Conservation (phyloP, 2,888 invertebrate genomes). For the Tetranychus truncatus region DNA sequence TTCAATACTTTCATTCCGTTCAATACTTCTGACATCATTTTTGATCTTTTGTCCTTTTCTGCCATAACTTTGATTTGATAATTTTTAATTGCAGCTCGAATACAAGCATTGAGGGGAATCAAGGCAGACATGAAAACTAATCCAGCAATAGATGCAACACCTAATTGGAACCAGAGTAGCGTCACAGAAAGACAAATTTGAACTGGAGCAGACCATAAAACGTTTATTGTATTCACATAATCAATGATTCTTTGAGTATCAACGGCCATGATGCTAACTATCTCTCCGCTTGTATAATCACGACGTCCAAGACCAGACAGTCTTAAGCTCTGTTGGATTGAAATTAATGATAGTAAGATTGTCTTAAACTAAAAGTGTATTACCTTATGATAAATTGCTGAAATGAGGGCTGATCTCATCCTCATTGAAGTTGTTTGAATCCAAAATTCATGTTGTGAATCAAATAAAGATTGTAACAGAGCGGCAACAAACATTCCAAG, state of each 20-base stretch:
- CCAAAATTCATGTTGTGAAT: background rate
- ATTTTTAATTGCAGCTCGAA: slow-evolving; percentile 32
- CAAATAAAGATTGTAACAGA: background rate
- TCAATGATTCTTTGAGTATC: slow-evolving; percentile 35
- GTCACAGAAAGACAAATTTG: slow-evolving; percentile 28
- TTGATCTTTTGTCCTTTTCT: slow-evolving; percentile 76
- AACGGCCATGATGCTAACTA: slow-evolving; percentile 39
- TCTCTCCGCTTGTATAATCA: slow-evolving; percentile 38
- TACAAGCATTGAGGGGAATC: slow-evolving; percentile 32
- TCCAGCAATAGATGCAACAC: slow-evolving; percentile 35
- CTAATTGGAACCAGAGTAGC: slow-evolving; percentile 27
- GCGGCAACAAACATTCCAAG: background rate
- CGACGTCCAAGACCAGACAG: slow-evolving; percentile 35
- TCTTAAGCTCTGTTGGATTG: background rate
- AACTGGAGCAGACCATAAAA: slow-evolving; percentile 33
- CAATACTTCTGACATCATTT: slow-evolving; percentile 77
- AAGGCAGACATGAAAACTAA: slow-evolving; percentile 37
- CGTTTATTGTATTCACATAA: slow-evolving; percentile 31
- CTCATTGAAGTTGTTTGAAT: background rate
- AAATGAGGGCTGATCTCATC: background rate
- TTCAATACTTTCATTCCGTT: slow-evolving; percentile 81
- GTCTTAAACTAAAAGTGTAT: background rate
- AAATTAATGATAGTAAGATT: background rate
- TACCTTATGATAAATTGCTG: background rate
- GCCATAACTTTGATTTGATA: slow-evolving; percentile 53